These are phyloP conservation scores for Rallus limicola DNA, from an alignment of 2,113 vertebrate species.

Conservation along the genomic window DNA sequence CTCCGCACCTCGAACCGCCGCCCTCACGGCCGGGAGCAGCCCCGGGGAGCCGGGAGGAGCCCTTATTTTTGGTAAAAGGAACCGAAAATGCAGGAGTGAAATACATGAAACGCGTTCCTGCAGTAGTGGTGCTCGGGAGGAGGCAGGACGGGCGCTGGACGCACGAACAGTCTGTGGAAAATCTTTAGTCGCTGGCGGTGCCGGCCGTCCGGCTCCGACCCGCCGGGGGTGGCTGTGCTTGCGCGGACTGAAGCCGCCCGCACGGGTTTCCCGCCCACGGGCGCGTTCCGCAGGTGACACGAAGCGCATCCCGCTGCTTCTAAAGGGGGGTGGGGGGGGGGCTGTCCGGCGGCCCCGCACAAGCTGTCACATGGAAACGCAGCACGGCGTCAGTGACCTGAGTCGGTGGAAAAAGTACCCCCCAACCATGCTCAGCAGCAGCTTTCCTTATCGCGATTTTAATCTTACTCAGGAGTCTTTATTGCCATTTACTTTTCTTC, in stretches of 20 bases:
- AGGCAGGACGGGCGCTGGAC: neutral
- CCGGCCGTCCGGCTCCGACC: accelerated
- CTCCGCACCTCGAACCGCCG: too few relatives aligned
- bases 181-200: too few relatives aligned
- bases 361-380: neutral
- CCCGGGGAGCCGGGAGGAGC: too few relatives aligned
- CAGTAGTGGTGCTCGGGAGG: accelerated
- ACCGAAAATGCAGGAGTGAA: accelerated
- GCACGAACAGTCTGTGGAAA: too few relatives aligned
- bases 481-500: neutral
- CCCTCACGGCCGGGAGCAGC: too few relatives aligned
- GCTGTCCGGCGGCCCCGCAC: too few relatives aligned
- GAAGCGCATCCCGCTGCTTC: neutral
- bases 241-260: neutral
- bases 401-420: neutral
- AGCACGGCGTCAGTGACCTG: neutral
- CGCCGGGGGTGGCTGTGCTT: neutral
- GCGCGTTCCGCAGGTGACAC: neutral
- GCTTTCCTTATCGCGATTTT: neutral
- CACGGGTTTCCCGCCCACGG: neutral
- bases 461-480: neutral
- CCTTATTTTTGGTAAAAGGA: neutral
- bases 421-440: neutral
- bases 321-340: too few relatives aligned
- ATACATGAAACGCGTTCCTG: neutral